Evolutionary conservation across 2,797 vertebrate genomes (phyloP), one percentile per base, ranked within the genome.

Genomic region (Erithacus rubecula): DNA sequence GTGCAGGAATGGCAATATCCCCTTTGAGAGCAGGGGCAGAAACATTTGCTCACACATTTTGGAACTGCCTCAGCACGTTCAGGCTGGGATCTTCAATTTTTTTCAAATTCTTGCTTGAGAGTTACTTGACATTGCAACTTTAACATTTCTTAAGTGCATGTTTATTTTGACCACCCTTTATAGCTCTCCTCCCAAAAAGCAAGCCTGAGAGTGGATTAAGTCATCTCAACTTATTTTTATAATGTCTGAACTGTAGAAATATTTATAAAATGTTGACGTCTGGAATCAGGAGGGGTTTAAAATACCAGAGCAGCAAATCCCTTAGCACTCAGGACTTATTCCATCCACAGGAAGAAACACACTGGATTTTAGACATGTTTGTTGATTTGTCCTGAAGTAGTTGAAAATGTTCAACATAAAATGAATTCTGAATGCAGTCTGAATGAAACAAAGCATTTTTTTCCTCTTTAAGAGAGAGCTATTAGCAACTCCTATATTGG

Each of bases 241-340:
- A 74, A 87, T 44, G 69, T 83, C 77, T 88, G 53, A 92, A 96
- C 89, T 81, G 79, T 20, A 93, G 92, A 95, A 97, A 91, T 96
- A 96, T 91, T 96, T 95, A 92, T 60, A 82, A 96, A 93, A 94
- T 92, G 89, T 86, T 95, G 90, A 95, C 10, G 34, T 94, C 92
- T 91, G 83, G 79, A 93, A 93, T 92, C 84, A 95, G 80, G 83
- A 93, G 82, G 82, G 76, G 79, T 86, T 97, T 97, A 96, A 96
- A 96, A 96, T 93, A 96, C 94, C 95, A 94, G 56, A 90, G 90
- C 76, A 92, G 69, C 87, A 96, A 97, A 96, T 96, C 93, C 72
- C 63, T 69, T 41, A 65, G 79, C 77, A 68, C 92, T 89, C 69
- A 59, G 69, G 69, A 70, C 63, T 86, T 80, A 53, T 11, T 95